A percentile compares a stretch with the other conserved stretches of the same genome.
phyloP scores from a whole-genome alignment of 1,140 invertebrate genomes.

The Lepidurus couesii region DNA sequence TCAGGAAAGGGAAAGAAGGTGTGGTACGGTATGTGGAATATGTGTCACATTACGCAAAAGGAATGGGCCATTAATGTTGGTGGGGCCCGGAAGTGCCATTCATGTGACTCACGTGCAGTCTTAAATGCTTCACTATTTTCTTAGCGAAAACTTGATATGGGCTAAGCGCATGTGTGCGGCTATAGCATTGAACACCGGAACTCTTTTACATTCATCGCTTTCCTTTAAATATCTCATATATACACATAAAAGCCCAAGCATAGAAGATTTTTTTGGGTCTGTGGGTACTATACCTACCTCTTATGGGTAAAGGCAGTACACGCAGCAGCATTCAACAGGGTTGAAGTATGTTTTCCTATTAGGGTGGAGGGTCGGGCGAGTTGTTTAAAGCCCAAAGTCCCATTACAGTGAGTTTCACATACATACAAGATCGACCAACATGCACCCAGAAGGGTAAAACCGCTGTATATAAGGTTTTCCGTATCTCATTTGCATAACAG shows the following conservation, averaged over 20 bases:
- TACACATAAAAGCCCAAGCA: too few species aligned
- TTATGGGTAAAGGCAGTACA: too few species aligned
- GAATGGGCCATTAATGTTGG: conserved; percentile 1
- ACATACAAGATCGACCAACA: background rate
- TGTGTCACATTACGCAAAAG: conserved; percentile 12
- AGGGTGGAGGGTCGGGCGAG: too few species aligned
- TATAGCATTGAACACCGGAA: background rate
- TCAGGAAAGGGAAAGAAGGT: background rate
- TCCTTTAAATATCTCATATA: too few species aligned
- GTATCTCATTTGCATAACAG: background rate
- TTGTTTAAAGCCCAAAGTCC: too few species aligned
- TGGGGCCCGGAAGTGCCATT: background rate
- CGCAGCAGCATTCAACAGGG: too few species aligned
- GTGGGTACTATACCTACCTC: too few species aligned
- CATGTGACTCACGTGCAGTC: conserved; percentile 6
- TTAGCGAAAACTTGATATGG: background rate
- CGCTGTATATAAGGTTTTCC: background rate
- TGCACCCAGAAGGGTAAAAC: background rate
- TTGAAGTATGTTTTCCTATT: too few species aligned
- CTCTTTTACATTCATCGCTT: background rate
- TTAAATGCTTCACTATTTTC: background rate
- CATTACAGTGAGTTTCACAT: background rate
- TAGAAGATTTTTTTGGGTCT: too few species aligned
- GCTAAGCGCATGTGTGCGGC: background rate
- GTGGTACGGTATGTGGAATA: conserved; percentile 1